Evolutionary conservation across 2,113 vertebrate genomes (phyloP).

Genomic region (Ploceus nigricollis): DNA sequence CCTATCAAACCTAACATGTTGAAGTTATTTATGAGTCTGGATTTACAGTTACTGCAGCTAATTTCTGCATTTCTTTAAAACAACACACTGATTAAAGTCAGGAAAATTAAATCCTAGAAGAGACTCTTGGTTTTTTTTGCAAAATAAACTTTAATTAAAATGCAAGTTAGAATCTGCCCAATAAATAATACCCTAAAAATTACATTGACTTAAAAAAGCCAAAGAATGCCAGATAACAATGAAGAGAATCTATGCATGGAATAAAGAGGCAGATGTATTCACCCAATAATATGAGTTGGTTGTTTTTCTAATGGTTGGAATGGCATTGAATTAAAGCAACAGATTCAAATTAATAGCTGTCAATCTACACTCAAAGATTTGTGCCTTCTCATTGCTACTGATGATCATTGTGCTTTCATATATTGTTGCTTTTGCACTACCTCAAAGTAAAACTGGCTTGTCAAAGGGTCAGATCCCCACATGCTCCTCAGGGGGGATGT

Average conservation of each 20-base stretch:
- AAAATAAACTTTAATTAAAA: background rate
- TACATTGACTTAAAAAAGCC: background rate
- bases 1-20: background rate
- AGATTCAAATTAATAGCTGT: background rate
- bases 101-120: background rate
- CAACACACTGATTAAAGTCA: background rate
- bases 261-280: background rate
- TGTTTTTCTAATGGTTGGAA: background rate
- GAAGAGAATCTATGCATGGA: background rate
- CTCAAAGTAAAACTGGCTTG: background rate
- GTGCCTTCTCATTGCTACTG: background rate
- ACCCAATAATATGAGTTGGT: background rate
- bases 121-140: background rate
- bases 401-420: background rate
- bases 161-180: background rate
- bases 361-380: background rate
- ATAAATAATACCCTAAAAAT: background rate
- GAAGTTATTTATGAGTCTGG: background rate
- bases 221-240: background rate
- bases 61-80: background rate
- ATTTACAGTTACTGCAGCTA: background rate
- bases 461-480: background rate
- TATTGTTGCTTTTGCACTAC: background rate
- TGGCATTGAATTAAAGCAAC: background rate
- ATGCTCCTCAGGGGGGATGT: accelerated